Evolutionary conservation across 1,140 invertebrate species (phyloP).

Genomic region (Calliopsis andreniformis): DNA sequence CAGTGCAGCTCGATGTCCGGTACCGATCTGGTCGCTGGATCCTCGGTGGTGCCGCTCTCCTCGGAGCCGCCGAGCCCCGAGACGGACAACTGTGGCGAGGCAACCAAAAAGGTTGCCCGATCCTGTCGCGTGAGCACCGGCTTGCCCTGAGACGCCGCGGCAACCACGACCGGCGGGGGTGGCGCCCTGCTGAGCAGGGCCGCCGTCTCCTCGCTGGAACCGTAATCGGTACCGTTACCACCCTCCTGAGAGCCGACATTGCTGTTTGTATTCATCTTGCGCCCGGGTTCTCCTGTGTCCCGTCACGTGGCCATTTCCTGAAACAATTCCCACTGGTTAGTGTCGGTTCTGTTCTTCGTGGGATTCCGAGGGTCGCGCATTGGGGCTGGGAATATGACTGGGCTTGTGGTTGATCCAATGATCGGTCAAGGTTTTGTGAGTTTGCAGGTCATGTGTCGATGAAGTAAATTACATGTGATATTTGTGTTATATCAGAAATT

Average conservation of each 20-base stretch:
- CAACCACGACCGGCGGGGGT: constrained; percentile 82
- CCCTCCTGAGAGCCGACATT: constrained; percentile 76
- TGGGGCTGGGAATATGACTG: too few relatives aligned
- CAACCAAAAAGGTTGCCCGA: constrained; percentile 88
- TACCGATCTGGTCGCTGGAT: constrained; percentile 90
- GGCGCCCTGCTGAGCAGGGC: constrained; percentile 85
- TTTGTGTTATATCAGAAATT: too few relatives aligned
- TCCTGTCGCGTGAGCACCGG: constrained; percentile 92
- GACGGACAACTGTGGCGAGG: constrained; percentile 88
- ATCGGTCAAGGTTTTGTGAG: too few relatives aligned
- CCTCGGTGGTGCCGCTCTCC: constrained; percentile 86
- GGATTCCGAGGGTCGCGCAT: too few relatives aligned
- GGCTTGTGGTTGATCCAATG: too few relatives aligned
- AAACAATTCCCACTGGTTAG: not conserved
- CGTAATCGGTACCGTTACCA: constrained; percentile 77
- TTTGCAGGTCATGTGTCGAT: too few relatives aligned
- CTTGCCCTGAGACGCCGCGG: constrained; percentile 82
- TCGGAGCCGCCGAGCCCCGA: constrained; percentile 88
- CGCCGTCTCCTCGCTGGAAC: constrained; percentile 89
- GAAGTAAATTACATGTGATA: too few relatives aligned
- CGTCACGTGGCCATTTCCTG: constrained; percentile 59
- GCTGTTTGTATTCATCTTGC: constrained; percentile 77
- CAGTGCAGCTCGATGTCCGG: constrained; percentile 94
- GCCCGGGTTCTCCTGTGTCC: constrained; percentile 34
- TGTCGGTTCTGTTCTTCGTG: too few relatives aligned